Evolutionary conservation across 2,797 vertebrate genomes (phyloP), one percentile per base, ranked within the genome.

Genomic region (Clarias fuscus): DNA sequence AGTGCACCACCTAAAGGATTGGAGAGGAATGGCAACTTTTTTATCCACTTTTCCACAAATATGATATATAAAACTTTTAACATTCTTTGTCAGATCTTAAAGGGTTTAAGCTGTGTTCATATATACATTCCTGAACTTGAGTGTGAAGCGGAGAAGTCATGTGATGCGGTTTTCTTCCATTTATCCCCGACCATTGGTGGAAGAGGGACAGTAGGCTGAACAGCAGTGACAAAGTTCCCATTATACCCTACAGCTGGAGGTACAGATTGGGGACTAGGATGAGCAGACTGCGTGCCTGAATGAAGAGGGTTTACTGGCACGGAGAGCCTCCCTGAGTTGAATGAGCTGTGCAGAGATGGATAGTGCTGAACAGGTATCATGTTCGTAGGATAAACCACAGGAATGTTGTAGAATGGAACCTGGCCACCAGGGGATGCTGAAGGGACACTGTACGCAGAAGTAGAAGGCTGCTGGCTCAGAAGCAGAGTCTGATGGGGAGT

Each of bases 61-160:
- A 37, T 37, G 37, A 37, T 37, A 37, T 37, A 37, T 37, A 37
- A 37, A 37, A 37, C 37, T 37, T 33, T 33, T 33, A 33, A 33
- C 33, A 33, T 33, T 33, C 33, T 33, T 33, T 33, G 33, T 33
- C 33, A 33, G 48, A 48, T 48, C 48, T 48, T 48, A 48, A 53
- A 53, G 11, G 11, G 48, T 61, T 67, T 33, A 76, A 27, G 13
- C 7, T 53, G 48, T 67, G 24, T 53, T 93, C 86, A 96, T 71
- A 95, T 95, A 83, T 93, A 94, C 1, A 95, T 40, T 61, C 92
- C 92, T 56, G 80, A 82, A 30, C 80, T 58, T 58, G 80, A 82
- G 64, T 82, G 40, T 68, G 64, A 24, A 33, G 27, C 68, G 18
- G 40, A 53, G n/a, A 4, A 15, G 86, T 89, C 82, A 86, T 91